phyloP scores from a whole-genome alignment of 2,888 invertebrate genomes.

The Troides aeacus region DNA sequence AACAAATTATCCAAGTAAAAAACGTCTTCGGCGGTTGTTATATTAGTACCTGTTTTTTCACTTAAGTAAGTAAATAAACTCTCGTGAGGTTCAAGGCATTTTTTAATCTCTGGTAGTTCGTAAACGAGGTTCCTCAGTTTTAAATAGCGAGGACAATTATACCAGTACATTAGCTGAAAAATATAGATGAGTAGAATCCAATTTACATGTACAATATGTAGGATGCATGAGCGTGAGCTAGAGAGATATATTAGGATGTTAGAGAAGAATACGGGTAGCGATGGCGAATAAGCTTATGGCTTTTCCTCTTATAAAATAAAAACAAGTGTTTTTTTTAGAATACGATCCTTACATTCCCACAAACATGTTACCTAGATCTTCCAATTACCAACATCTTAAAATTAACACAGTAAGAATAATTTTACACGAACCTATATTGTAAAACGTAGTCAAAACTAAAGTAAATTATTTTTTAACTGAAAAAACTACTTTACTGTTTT shows the following conservation, averaged over 20 bases:
- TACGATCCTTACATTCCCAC: too few relatives aligned
- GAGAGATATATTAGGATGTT: too few relatives aligned
- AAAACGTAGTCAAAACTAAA: neutral
- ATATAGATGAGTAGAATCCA: conserved; percentile 11
- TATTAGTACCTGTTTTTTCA: conserved; percentile 57
- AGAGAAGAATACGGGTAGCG: too few relatives aligned
- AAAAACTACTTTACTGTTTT: neutral
- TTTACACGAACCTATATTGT: neutral
- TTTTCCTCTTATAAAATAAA: too few relatives aligned
- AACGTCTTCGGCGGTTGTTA: conserved; percentile 64
- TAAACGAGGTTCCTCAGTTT: conserved; percentile 53
- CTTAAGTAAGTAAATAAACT: conserved; percentile 52
- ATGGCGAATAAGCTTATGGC: too few relatives aligned
- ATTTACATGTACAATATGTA: conserved; percentile 9
- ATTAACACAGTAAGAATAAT: neutral
- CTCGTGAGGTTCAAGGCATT: conserved; percentile 52
- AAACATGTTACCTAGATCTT: neutral
- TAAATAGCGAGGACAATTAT: conserved; percentile 67
- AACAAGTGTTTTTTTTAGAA: too few relatives aligned
- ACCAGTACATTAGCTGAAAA: conserved; percentile 72
- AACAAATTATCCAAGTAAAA: conserved; percentile 73
- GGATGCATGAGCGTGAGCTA: too few relatives aligned
- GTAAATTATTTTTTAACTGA: neutral
- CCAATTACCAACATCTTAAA: neutral
- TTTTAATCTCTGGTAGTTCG: conserved; percentile 50